Conservation (phyloP, 2,888 invertebrate species). For the Drosophila vallismaia region DNA sequence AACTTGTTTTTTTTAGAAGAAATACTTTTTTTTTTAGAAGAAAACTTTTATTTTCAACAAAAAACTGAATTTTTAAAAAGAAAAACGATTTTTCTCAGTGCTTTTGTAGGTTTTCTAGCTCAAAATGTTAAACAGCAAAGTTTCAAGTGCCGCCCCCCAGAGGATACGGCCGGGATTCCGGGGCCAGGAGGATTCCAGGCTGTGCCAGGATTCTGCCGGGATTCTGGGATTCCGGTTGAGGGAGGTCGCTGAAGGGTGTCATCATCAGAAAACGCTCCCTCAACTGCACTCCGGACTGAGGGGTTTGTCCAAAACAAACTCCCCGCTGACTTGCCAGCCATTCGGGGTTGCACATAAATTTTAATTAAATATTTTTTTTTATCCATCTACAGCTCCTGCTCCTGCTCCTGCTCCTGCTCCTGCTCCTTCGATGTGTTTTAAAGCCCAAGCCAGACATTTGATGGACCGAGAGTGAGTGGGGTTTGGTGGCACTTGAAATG, state of each 20-base stretch:
- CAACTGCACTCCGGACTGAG: conserved; percentile 4
- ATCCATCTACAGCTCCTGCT: conserved; percentile 11
- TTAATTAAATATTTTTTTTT: conserved; percentile 74
- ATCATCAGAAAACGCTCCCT: conserved; percentile 48
- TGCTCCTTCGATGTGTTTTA: conserved; percentile 31
- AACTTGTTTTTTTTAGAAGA: neutral
- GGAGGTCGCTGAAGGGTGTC: conserved; percentile 65
- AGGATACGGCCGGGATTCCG: conserved; percentile 7
- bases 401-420: too few species aligned
- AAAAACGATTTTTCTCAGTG: conserved; percentile 9
- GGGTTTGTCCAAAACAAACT: conserved; percentile 23
- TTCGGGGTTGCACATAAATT: conserved; percentile 71
- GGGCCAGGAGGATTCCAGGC: neutral
- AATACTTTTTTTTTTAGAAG: neutral
- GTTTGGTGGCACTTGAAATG: conserved; percentile 31
- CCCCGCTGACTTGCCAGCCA: conserved; percentile 35
- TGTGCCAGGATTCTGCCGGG: neutral
- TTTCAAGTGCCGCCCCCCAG: conserved; percentile 29
- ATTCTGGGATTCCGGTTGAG: conserved; percentile 17
- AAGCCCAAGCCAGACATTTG: conserved; percentile 44
- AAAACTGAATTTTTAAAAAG: neutral
- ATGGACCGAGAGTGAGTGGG: conserved; percentile 2
- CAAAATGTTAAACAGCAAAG: conserved; percentile 25
- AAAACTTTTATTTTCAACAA: neutral
- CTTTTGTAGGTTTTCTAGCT: neutral